Base-by-base conservation (phyloP, 2,113 vertebrate genomes). In the Salvelinus fontinalis region DNA sequence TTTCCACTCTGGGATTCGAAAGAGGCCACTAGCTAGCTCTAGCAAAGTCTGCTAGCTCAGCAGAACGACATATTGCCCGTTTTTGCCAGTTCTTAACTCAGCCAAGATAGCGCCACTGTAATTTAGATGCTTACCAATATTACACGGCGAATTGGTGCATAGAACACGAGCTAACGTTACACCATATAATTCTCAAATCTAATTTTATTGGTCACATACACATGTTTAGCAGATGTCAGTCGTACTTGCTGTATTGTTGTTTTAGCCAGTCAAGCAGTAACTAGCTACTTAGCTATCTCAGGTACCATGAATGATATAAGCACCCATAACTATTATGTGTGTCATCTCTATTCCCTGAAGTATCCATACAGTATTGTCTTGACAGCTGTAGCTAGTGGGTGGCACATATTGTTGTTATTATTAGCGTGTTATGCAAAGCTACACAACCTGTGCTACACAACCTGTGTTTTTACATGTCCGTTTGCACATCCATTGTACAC, bases 381-480 rank as follows among this genome's bases (percentile, higher is more conserved):
- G 73, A 71, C 73, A 44, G 29, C 44, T 73, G 71, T 8, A 11
- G 67, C 16, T 39, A 16, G 14, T 68, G 8, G 27, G 67, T 34
- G 65, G 26, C 44, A 5, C 18, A 31, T 44, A 2, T 44, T 44
- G 39, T 39, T 74, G 39, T 44, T 44, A 71, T 77, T 70, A 70
- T 71, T 71, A 73, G 54, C 72, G 49, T 34, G 54, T 9, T 54
- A 54, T 7, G n/a, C 29, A 7, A 22, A 22, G 16, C 51, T 18
- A 54, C 51, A 54, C 12, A 18, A 54, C 14, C 51, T 18, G 16
- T 18, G 12, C 51, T 18, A 54, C 51, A 54, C 12, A 18, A 54
- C 14, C 51, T 18, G 16, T 18, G 12, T 18, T 14, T 54, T 14
- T 54, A 14, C 5, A 54, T 54, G 39, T 54, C 12, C 16, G 9